phyloP scores from a whole-genome alignment of 2,888 invertebrate species.

The Branchellion lobata region DNA sequence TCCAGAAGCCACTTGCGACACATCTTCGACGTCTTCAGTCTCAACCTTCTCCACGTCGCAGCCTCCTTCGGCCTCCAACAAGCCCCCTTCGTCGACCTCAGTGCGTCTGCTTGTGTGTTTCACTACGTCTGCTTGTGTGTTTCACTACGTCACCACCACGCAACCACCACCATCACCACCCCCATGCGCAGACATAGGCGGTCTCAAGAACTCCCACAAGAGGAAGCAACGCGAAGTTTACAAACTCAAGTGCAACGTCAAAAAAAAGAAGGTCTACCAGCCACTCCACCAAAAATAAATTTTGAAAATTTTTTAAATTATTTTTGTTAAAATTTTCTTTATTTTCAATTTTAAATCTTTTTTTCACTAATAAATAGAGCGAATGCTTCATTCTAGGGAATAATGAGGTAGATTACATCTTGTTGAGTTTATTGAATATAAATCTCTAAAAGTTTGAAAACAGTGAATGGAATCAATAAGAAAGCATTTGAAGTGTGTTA shows the following conservation, averaged over 20 bases:
- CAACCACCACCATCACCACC: no score
- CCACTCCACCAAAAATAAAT: background rate
- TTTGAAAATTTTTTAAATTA: no score
- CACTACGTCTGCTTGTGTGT: no score
- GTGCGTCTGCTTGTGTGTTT: no score
- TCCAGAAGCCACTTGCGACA: constrained; percentile 85
- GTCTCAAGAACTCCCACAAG: background rate
- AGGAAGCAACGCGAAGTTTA: background rate
- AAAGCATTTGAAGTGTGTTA: no score
- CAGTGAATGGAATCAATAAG: no score
- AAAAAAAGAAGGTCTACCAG: background rate
- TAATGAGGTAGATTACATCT: no score
- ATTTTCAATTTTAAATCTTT: background rate
- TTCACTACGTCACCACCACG: no score
- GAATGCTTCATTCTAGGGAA: no score
- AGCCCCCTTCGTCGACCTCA: constrained; percentile 89
- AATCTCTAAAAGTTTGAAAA: no score
- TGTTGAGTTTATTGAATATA: no score
- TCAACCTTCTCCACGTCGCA: constrained; percentile 71
- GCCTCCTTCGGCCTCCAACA: constrained; percentile 87
- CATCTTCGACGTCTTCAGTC: constrained; percentile 86
- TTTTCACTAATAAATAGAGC: no score
- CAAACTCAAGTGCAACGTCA: background rate
- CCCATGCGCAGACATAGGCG: background rate
- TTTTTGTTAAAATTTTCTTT: background rate